phyloP scores from a whole-genome alignment of 1,140 invertebrate genomes.

The Sarcophaga peregrina region DNA sequence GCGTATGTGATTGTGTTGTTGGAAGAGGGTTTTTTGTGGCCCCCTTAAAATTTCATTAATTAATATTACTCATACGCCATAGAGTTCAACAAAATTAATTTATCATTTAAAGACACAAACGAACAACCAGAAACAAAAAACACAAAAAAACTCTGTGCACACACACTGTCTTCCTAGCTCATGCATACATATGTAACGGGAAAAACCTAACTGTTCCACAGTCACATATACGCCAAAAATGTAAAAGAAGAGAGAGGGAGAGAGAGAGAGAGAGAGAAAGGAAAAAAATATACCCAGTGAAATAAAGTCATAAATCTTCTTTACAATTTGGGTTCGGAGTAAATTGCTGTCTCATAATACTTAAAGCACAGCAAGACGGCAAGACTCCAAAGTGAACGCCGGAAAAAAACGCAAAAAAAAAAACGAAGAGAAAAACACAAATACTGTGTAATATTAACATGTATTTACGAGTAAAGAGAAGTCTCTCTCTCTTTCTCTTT shows the following conservation, averaged over 20 bases:
- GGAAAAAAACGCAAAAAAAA: too few species aligned
- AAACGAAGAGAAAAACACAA: too few species aligned
- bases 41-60: not conserved
- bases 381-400: too few species aligned
- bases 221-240: not conserved
- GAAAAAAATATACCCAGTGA: not conserved
- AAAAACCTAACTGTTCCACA: not conserved
- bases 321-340: constrained; percentile 12
- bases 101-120: constrained; percentile 5
- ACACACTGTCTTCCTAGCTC: not conserved
- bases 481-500: too few species aligned
- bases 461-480: too few species aligned
- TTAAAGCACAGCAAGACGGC: constrained; percentile 17
- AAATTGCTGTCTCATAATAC: constrained; percentile 27
- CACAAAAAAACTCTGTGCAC: not conserved
- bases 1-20: too few species aligned
- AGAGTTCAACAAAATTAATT: constrained; percentile 16
- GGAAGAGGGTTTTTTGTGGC: too few species aligned
- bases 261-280: too few species aligned
- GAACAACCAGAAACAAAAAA: not conserved
- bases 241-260: too few species aligned
- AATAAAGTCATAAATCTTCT: constrained; percentile 25
- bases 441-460: too few species aligned
- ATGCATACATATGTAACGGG: not conserved
- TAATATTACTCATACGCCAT: constrained; percentile 24